These are phyloP conservation scores for Nycticebus coucang DNA, from an alignment of 2,113 vertebrate species.

Conservation along the genomic window DNA sequence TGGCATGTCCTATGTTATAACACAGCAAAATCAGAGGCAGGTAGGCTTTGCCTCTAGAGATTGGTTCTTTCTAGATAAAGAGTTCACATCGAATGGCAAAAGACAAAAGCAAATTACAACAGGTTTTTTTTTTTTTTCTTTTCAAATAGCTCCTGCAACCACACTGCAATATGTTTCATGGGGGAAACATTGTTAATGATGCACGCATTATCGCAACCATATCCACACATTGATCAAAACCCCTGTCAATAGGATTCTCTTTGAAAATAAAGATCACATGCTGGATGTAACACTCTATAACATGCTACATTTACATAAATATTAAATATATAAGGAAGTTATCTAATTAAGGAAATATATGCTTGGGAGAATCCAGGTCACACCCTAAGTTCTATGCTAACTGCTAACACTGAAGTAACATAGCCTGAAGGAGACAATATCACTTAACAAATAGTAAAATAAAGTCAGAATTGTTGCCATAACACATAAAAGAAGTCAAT, in stretches of 20 bases:
- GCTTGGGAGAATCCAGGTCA: neutral
- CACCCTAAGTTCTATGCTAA: neutral
- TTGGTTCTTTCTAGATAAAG: neutral
- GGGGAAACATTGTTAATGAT: conserved; percentile 2
- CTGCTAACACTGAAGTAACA: neutral
- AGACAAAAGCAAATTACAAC: conserved; percentile 15
- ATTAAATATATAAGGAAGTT: neutral
- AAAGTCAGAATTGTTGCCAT: neutral
- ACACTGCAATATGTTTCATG: neutral
- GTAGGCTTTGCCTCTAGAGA: neutral
- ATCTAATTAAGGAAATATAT: neutral
- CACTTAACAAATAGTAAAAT: neutral
- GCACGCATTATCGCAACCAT: neutral
- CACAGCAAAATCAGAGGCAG: neutral
- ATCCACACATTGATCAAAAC: neutral
- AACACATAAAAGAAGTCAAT: neutral
- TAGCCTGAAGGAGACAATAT: neutral
- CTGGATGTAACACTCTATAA: neutral
- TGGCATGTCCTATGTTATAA: neutral
- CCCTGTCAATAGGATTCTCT: neutral
- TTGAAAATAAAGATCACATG: neutral
- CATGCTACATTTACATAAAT: neutral
- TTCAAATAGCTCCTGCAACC: neutral
- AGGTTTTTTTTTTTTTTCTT: neutral
- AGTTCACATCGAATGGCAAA: conserved; percentile 40